These are phyloP conservation scores for Gastracanthus pulcherrimus DNA, from an alignment of 2,888 invertebrate species.

Conservation along the genomic window DNA sequence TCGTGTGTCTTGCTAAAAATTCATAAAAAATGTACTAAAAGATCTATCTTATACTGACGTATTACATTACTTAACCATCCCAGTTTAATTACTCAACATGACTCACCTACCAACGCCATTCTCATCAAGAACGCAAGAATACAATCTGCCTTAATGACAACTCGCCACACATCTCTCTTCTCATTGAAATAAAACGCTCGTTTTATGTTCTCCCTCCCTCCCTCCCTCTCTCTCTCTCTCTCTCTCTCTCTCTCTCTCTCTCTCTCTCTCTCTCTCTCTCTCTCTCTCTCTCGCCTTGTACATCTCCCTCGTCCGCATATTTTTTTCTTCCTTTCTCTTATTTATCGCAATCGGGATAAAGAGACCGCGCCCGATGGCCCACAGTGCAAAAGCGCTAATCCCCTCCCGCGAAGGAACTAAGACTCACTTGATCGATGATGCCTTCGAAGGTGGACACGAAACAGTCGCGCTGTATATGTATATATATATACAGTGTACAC, in stretches of 20 bases:
- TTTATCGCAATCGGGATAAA: neutral
- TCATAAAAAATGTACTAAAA: too few species aligned
- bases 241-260: neutral
- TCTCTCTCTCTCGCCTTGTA: neutral
- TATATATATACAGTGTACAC: too few species aligned
- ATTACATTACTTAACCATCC: too few species aligned
- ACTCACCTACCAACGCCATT: neutral
- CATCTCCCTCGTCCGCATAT: neutral
- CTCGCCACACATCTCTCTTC: neutral
- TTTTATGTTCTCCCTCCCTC: too few species aligned
- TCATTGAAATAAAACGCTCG: neutral
- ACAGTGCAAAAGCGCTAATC: neutral
- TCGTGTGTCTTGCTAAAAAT: too few species aligned
- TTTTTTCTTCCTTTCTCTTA: neutral
- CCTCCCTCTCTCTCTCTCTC: neutral
- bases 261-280: neutral
- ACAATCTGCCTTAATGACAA: neutral
- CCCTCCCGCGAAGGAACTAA: neutral
- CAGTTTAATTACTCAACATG: neutral
- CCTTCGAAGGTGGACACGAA: neutral
- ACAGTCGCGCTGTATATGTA: too few species aligned
- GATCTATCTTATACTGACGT: too few species aligned
- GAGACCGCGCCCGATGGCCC: neutral
- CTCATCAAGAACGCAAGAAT: neutral
- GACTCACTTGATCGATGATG: slow-evolving; percentile 22